Base-by-base conservation (phyloP, 2,113 vertebrate species). In the Cacatua alba region DNA sequence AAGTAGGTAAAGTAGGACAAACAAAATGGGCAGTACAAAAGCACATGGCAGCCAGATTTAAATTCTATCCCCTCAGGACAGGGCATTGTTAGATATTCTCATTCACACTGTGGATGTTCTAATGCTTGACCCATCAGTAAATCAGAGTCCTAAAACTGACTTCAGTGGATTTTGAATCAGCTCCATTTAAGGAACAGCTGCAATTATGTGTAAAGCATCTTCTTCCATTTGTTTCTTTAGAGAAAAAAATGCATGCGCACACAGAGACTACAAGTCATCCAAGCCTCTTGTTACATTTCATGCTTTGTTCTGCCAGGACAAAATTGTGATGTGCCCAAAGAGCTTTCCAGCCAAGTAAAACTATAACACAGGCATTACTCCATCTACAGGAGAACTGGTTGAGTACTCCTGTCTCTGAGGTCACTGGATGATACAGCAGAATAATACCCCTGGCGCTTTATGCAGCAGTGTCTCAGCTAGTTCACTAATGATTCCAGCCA, bases 401-500 rank as follows among this genome's bases (percentile, higher is more conserved):
- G 59, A 88, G 60, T 53, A 55, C 59, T 92, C 29, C 23, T 24
- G 25, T 23, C 76, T 90, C 60, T 97, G 95, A 96, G 92, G 94
- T 96, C 94, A 94, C 80, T 43, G 48, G 82, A 94, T 97, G 86
- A 94, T 60, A 39, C 60, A 96, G 96, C 94, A 94, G 72, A 92
- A 63, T 90, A 90, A 75, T 29, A 95, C 53, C 59, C 49, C 41
- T 74, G 82, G 76, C 0, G 2, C n/a, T 92, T 95, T 92, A 31
- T 95, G 92, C 77, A 96, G 88, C 55, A 82, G 48, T 25, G 86
- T 89, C 81, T 93, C 83, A 68, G 92, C 43, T 59, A 87, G 69
- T 5, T 84, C 28, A 89, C 72, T 65, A 86, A 52, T 3, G 2
- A 91, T 15, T 81, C 77, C 81, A 82, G 86, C 81, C 91, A 95